Evolutionary conservation across 2,797 vertebrate species (phyloP).

Genomic region (Halcyon leucocephala): DNA sequence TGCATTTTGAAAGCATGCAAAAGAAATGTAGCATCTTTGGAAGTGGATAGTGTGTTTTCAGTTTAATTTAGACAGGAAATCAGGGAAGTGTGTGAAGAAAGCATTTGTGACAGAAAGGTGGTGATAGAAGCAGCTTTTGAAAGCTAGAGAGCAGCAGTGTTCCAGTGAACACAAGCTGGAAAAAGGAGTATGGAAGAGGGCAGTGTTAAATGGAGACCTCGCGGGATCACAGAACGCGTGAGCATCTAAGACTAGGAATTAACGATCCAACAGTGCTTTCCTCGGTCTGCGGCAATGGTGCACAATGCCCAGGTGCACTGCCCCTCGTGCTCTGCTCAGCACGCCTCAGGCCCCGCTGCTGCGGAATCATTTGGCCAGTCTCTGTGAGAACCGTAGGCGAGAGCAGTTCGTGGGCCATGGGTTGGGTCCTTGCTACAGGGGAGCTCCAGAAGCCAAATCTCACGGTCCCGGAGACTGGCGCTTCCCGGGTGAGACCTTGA

Average conservation of each 20-base stretch:
- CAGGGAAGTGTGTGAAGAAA: not conserved
- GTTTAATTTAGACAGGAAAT: not conserved
- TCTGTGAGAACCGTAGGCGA: not conserved
- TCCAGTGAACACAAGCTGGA: not conserved
- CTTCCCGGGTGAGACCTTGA: not conserved
- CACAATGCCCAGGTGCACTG: fast-evolving
- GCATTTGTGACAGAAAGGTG: not conserved
- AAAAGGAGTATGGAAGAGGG: not conserved
- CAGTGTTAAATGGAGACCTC: not conserved
- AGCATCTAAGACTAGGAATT: conserved; percentile 1
- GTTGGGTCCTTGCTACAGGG: not conserved
- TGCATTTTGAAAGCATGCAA: not conserved
- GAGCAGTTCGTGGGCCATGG: not conserved
- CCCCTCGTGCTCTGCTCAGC: not conserved
- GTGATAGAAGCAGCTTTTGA: not conserved
- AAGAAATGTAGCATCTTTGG: not conserved
- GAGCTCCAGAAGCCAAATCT: not conserved
- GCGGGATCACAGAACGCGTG: not conserved
- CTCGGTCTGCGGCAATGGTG: not conserved
- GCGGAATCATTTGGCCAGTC: not conserved
- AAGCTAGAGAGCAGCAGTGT: conserved; percentile 64
- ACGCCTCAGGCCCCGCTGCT: not conserved
- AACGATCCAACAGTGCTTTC: conserved; percentile 2
- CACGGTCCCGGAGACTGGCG: not conserved
- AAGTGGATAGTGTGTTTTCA: not conserved